These are phyloP conservation scores for Patagioenas fasciata DNA, from an alignment of 2,113 vertebrate genomes.

Conservation along the genomic window DNA sequence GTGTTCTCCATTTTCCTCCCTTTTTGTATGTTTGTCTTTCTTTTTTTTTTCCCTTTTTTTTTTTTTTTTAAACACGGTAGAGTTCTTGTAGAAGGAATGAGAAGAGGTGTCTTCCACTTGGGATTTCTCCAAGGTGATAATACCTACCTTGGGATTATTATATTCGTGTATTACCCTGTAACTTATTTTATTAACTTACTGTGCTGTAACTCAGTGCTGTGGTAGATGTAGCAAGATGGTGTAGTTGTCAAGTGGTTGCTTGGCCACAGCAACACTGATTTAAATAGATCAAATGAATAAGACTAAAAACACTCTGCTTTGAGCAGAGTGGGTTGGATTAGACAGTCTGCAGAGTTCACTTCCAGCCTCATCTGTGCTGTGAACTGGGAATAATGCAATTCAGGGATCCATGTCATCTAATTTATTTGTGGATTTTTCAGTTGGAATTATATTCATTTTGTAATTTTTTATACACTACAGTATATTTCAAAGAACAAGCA, in stretches of 20 bases:
- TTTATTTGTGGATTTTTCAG: background rate
- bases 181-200: background rate
- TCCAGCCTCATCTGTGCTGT: background rate
- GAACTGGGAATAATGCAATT: background rate
- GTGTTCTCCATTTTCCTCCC: background rate
- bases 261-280: background rate
- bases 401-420: rapidly evolving
- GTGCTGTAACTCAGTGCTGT: background rate
- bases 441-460: background rate
- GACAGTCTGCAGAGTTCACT: background rate
- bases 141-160: background rate
- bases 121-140: background rate
- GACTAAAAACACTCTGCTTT: background rate
- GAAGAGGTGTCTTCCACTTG: background rate
- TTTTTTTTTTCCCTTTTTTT: too few relatives aligned
- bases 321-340: background rate
- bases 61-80: background rate
- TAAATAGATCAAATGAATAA: background rate
- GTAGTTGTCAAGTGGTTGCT: background rate
- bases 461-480: background rate
- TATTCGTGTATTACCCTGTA: background rate
- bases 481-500: background rate
- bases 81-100: background rate
- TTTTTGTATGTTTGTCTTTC: background rate
- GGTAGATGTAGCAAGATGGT: background rate